Evolutionary conservation across 2,888 invertebrate genomes (phyloP).

Genomic region (Spodoptera littoralis): DNA sequence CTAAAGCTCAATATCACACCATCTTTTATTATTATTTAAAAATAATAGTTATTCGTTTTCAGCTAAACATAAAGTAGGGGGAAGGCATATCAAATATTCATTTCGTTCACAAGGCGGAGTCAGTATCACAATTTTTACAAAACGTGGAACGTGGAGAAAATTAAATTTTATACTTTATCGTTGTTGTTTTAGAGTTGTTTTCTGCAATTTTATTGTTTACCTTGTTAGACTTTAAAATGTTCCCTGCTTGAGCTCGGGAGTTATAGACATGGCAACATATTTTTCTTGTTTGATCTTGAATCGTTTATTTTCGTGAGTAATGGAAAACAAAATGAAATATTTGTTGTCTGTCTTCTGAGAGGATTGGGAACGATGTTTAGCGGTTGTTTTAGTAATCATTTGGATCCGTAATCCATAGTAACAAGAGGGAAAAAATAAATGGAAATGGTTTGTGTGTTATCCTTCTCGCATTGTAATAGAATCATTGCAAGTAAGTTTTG

Average conservation of each 20-base stretch:
- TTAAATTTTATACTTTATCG: constrained; percentile 71
- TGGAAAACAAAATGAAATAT: background rate
- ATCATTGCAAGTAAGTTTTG: no score
- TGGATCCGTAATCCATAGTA: no score
- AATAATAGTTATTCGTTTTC: constrained; percentile 61
- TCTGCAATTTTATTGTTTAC: constrained; percentile 54
- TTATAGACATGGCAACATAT: constrained; percentile 12
- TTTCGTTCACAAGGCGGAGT: constrained; percentile 58
- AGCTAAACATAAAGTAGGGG: constrained; percentile 66
- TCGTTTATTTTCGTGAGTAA: constrained; percentile 26
- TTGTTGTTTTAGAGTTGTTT: constrained; percentile 67
- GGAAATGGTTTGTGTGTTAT: no score
- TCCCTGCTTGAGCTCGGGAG: constrained; percentile 31
- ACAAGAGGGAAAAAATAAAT: no score
- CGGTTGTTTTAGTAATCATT: no score
- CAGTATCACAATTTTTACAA: constrained; percentile 62
- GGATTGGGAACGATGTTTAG: background rate
- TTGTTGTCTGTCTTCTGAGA: background rate
- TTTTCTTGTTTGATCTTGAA: constrained; percentile 38
- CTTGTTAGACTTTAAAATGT: constrained; percentile 42
- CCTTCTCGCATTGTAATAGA: no score
- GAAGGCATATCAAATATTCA: constrained; percentile 70
- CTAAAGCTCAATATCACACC: constrained; percentile 32
- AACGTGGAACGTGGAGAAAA: constrained; percentile 56
- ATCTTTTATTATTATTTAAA: constrained; percentile 56